These are phyloP conservation scores for Zophobas atratus DNA, from an alignment of 1,140 invertebrate genomes.

Conservation along the genomic window DNA sequence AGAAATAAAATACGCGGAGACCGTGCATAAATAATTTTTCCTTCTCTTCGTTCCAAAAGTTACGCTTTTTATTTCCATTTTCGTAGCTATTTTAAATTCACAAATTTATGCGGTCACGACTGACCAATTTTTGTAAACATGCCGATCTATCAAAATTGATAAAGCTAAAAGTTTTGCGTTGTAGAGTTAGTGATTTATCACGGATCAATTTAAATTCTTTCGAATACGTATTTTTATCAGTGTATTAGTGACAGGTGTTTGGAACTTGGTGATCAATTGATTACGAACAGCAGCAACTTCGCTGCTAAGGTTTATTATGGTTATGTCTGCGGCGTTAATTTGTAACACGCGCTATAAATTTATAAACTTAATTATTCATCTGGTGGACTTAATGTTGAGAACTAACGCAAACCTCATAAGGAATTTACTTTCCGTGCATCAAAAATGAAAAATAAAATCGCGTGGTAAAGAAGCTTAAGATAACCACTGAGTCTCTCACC, in stretches of 20 bases:
- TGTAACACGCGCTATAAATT: slow-evolving; percentile 19
- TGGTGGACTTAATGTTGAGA: slow-evolving; percentile 4
- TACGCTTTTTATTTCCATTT: no score
- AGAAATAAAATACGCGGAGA: no score
- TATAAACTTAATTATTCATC: slow-evolving; percentile 14
- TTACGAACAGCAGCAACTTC: slow-evolving; percentile 5
- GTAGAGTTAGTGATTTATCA: background rate
- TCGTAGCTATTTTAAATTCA: background rate
- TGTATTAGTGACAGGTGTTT: slow-evolving; percentile 18
- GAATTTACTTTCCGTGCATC: slow-evolving; percentile 15
- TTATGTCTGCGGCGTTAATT: slow-evolving; percentile 8
- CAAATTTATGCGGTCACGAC: background rate
- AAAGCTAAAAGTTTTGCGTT: background rate
- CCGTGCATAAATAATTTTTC: no score
- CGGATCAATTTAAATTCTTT: background rate
- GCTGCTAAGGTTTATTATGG: background rate
- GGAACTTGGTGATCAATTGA: slow-evolving; percentile 20
- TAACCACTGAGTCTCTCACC: background rate
- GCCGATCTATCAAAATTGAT: background rate
- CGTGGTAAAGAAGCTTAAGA: slow-evolving; percentile 4
- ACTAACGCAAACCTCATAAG: slow-evolving; percentile 17
- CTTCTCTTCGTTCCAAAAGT: no score
- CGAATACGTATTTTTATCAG: background rate
- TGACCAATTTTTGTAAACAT: background rate
- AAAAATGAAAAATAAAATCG: background rate